Percentiles rank a stretch among this genome's conserved stretches.
Conservation (phyloP, 2,888 invertebrate genomes). For the Phlogophora meticulosa region DNA sequence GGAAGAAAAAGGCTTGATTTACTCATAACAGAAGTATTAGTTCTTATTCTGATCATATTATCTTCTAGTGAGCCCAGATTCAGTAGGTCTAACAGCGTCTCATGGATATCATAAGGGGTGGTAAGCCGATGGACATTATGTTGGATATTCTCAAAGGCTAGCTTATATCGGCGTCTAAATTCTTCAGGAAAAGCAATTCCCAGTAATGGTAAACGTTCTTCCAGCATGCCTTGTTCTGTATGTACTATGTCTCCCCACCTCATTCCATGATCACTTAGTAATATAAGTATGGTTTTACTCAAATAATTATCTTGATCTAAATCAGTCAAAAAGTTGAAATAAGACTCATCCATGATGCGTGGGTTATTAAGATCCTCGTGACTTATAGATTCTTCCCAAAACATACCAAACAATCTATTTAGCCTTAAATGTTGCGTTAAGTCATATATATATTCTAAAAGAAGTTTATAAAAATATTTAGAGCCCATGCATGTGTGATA, state of each 20-base stretch:
- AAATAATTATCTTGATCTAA: conserved; percentile 88
- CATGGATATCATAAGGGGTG: conserved; percentile 94
- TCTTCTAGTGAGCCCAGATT: conserved; percentile 79
- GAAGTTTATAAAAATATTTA: conserved; percentile 92
- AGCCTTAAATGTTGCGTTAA: conserved; percentile 90
- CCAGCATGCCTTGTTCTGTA: conserved; percentile 95
- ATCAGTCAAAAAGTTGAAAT: conserved; percentile 89
- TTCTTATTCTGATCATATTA: conserved; percentile 69
- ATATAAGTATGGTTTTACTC: conserved; percentile 92
- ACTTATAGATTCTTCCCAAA: conserved; percentile 95
- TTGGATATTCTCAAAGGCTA: conserved; percentile 92
- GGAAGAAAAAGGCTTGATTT: conserved; percentile 94
- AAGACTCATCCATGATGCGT: conserved; percentile 92
- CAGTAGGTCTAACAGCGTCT: conserved; percentile 93
- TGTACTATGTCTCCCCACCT: conserved; percentile 95
- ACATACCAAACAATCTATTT: conserved; percentile 93
- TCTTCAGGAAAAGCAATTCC: conserved; percentile 93
- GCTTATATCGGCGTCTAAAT: conserved; percentile 92
- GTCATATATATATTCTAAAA: conserved; percentile 93
- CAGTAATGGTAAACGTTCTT: conserved; percentile 96
- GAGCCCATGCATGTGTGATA: conserved; percentile 93
- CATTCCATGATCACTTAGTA: conserved; percentile 97
- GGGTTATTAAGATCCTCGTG: conserved; percentile 95
- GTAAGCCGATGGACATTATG: conserved; percentile 93
- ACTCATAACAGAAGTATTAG: conserved; percentile 75